A percentile compares a stretch with the other conserved stretches of the same genome.
phyloP scores from a whole-genome alignment of 2,113 vertebrate species.

The Seriola quinqueradiata region DNA sequence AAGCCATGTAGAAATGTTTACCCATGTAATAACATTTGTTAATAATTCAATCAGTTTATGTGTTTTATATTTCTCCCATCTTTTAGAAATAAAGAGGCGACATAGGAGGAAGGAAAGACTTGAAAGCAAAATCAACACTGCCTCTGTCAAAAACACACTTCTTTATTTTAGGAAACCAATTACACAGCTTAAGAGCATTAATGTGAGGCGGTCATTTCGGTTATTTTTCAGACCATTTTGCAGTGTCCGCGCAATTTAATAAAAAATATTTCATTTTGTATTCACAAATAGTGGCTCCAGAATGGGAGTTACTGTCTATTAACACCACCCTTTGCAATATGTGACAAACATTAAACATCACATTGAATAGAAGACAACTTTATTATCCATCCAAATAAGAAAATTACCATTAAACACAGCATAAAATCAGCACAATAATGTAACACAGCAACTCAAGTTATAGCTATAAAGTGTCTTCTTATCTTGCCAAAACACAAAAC shows the following conservation, averaged over 20 bases:
- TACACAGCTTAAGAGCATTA: neutral
- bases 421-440: neutral
- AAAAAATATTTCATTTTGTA: neutral
- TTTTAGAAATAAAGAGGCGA: neutral
- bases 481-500: neutral
- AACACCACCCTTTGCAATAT: no score
- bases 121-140: neutral
- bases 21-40: no score
- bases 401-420: neutral
- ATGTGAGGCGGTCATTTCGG: neutral
- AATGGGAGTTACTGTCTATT: no score
- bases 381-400: neutral
- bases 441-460: neutral
- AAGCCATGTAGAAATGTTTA: no score
- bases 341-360: no score
- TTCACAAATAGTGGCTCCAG: neutral
- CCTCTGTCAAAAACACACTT: neutral
- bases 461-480: neutral
- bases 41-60: no score
- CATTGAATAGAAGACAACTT: neutral
- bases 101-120: no score
- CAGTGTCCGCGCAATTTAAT: no score
- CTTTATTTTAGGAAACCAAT: neutral
- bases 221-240: neutral
- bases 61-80: no score